phyloP scores from a whole-genome alignment of 2,888 invertebrate species.

The Schizaphis graminum region DNA sequence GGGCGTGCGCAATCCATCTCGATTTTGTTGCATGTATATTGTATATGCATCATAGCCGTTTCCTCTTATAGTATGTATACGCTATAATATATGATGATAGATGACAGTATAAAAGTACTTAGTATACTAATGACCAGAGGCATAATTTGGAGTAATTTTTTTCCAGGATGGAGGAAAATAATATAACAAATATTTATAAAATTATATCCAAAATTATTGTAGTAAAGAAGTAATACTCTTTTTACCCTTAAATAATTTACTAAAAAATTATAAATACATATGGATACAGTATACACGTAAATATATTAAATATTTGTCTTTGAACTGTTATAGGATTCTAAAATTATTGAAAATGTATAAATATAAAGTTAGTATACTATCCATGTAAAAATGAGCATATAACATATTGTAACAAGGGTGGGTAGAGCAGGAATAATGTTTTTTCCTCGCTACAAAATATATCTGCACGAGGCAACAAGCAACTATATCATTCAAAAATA shows the following conservation, averaged over 20 bases:
- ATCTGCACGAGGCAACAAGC: too few relatives aligned
- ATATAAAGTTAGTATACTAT: not conserved
- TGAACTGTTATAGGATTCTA: not conserved
- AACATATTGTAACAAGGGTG: not conserved
- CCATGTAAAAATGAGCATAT: not conserved
- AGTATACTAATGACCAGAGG: not conserved
- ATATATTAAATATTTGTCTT: not conserved
- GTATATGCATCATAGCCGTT: not conserved
- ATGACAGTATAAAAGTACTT: not conserved
- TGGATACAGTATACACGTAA: not conserved
- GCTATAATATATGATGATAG: not conserved
- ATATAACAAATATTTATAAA: not conserved
- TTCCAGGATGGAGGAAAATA: not conserved
- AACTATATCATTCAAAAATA: not conserved
- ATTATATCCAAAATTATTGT: not conserved
- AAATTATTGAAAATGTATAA: not conserved
- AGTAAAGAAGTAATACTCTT: not conserved
- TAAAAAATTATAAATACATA: not conserved
- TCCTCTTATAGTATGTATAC: not conserved
- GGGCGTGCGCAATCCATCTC: not conserved
- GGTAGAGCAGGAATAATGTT: not conserved
- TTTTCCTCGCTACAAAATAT: not conserved
- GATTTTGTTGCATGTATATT: not conserved
- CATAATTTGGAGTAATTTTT: not conserved
- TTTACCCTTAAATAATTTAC: not conserved